Evolutionary conservation across 2,113 vertebrate species (phyloP).

Genomic region (Corydoras maculifer): DNA sequence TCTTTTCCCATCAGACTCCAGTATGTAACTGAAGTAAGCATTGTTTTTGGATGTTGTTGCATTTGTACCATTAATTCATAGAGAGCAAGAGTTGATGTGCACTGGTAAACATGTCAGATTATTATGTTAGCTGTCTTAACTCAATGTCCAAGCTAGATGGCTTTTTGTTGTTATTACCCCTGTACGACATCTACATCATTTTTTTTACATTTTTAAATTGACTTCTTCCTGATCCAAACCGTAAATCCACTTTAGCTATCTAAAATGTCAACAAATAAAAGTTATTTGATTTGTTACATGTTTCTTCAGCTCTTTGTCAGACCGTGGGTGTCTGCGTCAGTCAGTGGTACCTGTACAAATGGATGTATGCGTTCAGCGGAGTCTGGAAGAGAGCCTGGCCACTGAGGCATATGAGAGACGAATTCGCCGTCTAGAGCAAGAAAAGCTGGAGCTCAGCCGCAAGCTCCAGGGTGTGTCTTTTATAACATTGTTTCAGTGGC

Average conservation of each 20-base stretch:
- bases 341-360: conserved; percentile 70
- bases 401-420: conserved; percentile 93
- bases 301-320: conserved; percentile 76
- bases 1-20: not conserved
- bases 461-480: conserved; percentile 83
- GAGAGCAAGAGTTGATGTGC: not conserved
- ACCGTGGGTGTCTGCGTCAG: conserved; percentile 82
- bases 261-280: too few species aligned
- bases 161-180: not conserved
- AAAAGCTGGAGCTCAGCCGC: conserved; percentile 90
- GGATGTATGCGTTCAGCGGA: conserved; percentile 80
- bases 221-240: too few species aligned
- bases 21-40: not conserved
- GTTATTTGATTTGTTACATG: not conserved
- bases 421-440: conserved; percentile 91
- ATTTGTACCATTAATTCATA: not conserved
- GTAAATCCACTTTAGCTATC: too few species aligned
- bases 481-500: not conserved
- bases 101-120: not conserved
- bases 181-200: too few species aligned
- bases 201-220: too few species aligned
- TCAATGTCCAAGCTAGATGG: not conserved
- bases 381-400: conserved; percentile 89
- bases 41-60: not conserved
- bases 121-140: not conserved